Evolutionary conservation across 2,113 vertebrate genomes (phyloP).

Genomic region (Chlorocebus sabaeus): DNA sequence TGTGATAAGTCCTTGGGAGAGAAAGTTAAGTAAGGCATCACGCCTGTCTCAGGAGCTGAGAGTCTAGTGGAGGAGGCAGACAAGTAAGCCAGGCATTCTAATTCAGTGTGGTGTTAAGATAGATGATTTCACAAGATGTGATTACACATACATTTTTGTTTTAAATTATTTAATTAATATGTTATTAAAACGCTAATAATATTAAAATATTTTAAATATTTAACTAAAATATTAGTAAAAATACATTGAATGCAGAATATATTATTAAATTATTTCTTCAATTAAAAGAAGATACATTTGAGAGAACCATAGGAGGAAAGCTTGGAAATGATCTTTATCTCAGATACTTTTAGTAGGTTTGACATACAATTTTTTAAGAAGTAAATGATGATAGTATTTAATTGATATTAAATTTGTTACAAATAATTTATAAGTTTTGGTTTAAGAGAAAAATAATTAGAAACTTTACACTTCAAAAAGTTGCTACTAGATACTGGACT

Average conservation of each 20-base stretch:
- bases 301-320: not conserved
- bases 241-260: not conserved
- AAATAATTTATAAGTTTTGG: not conserved
- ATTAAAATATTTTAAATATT: not conserved
- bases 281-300: not conserved
- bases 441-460: not conserved
- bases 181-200: not conserved
- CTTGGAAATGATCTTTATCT: not conserved
- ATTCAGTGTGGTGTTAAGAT: not conserved
- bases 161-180: not conserved
- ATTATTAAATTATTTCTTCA: not conserved
- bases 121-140: not conserved
- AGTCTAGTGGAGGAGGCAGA: not conserved
- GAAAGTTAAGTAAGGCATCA: not conserved
- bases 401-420: constrained; percentile 1
- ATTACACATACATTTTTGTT: not conserved
- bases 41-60: not conserved
- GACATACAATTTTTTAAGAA: not conserved
- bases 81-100: not conserved
- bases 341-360: not conserved
- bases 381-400: not conserved
- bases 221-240: not conserved
- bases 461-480: not conserved
- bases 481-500: not conserved
- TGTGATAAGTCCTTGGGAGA: not conserved